phyloP scores from a whole-genome alignment of 1,140 invertebrate genomes.

The Plodia interpunctella region DNA sequence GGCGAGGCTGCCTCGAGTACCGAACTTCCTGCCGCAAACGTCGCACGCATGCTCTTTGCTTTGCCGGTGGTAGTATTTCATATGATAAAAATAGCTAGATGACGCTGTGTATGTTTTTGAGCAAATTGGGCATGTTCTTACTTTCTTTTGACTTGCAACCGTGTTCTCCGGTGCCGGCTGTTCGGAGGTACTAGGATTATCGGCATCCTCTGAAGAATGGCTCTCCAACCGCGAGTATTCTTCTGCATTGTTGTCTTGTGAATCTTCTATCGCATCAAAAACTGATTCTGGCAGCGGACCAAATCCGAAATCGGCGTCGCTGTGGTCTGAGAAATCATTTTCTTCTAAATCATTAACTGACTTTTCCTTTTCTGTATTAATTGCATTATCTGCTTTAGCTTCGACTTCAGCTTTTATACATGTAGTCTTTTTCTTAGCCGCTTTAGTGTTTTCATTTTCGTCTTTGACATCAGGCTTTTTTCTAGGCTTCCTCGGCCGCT shows the following conservation, averaged over 20 bases:
- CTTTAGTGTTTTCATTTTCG: slow-evolving; percentile 12
- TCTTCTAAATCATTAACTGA: neutral
- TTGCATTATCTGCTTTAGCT: neutral
- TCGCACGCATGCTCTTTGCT: slow-evolving; percentile 76
- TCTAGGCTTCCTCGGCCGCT: neutral
- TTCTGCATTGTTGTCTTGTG: slow-evolving; percentile 27
- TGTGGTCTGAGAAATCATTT: slow-evolving; percentile 50
- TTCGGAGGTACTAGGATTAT: neutral
- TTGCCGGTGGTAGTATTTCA: slow-evolving; percentile 78
- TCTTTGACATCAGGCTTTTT: neutral
- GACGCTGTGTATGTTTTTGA: slow-evolving; percentile 82
- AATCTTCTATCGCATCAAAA: slow-evolving; percentile 53
- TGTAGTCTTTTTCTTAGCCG: neutral
- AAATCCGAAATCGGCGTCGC: slow-evolving; percentile 44
- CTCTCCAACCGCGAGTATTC: slow-evolving; percentile 14
- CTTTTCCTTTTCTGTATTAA: neutral
- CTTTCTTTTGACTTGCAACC: slow-evolving; percentile 71
- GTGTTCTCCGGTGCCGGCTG: neutral
- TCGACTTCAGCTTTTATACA: neutral
- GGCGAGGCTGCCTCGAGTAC: slow-evolving; percentile 58
- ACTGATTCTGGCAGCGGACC: slow-evolving; percentile 48
- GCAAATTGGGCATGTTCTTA: slow-evolving; percentile 82
- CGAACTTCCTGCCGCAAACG: slow-evolving; percentile 76
- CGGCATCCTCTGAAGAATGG: slow-evolving; percentile 16
- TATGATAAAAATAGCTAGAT: slow-evolving; percentile 79